phyloP scores from a whole-genome alignment of 2,113 vertebrate genomes.

The Halichoeres trimaculatus region DNA sequence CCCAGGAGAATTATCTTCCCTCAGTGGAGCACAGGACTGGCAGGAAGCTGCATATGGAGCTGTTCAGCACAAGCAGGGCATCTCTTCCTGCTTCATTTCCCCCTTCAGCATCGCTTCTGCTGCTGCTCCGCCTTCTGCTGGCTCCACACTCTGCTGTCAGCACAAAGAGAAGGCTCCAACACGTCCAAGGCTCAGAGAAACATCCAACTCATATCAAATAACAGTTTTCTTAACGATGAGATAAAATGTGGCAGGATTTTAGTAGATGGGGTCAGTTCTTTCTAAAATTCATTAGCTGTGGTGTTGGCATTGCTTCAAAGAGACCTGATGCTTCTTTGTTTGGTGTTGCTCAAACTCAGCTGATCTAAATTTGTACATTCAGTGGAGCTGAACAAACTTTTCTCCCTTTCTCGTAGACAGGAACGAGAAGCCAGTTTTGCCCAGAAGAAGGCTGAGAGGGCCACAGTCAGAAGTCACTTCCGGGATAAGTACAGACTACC shows the following conservation, averaged over 20 bases:
- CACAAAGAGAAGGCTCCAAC: slow-evolving; percentile 7
- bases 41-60: slow-evolving; percentile 38
- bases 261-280: not conserved
- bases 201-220: not conserved
- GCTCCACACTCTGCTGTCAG: slow-evolving; percentile 12
- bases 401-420: slow-evolving; percentile 81
- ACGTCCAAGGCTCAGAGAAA: not conserved
- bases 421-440: slow-evolving; percentile 93
- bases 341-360: not conserved
- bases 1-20: slow-evolving; percentile 9
- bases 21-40: slow-evolving; percentile 17
- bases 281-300: not conserved
- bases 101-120: slow-evolving; percentile 6
- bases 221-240: not conserved
- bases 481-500: slow-evolving; percentile 95
- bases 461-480: slow-evolving; percentile 93
- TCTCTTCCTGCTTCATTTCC: slow-evolving; percentile 14
- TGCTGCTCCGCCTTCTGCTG: slow-evolving; percentile 42
- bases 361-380: not conserved
- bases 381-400: not conserved
- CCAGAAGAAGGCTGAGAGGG: slow-evolving; percentile 96
- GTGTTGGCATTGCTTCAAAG: too few relatives aligned
- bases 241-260: not conserved
- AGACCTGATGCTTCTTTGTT: not conserved
- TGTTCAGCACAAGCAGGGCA: slow-evolving; percentile 19